Evolutionary conservation across 2,888 invertebrate species (phyloP).

Genomic region (Gasteruption jaculator): DNA sequence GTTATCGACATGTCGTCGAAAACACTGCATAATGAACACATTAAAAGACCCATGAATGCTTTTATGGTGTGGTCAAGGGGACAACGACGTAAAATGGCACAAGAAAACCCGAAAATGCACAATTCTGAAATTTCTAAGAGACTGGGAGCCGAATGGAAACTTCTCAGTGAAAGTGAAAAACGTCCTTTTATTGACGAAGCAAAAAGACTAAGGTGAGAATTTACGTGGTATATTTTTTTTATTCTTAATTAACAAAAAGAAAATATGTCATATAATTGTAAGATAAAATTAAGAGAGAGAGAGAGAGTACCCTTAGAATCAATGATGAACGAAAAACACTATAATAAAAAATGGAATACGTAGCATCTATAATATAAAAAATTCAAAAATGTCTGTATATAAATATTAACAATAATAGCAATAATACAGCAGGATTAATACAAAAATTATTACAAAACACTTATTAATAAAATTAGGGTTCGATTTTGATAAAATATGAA

Average conservation of each 20-base stretch:
- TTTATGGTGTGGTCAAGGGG: slow-evolving; percentile 94
- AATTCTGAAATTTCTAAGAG: slow-evolving; percentile 87
- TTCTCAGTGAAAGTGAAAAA: slow-evolving; percentile 80
- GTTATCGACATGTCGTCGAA: slow-evolving; percentile 45
- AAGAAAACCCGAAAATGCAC: slow-evolving; percentile 92
- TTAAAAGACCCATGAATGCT: slow-evolving; percentile 92
- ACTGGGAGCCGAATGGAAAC: slow-evolving; percentile 84
- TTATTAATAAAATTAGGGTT: not conserved
- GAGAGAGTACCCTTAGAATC: too few relatives aligned
- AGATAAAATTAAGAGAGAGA: not conserved
- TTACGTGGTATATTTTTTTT: slow-evolving; percentile 1
- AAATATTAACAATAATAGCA: slow-evolving; percentile 2
- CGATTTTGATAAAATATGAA: not conserved
- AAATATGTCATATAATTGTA: not conserved
- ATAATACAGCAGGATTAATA: not conserved
- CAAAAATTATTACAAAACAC: slow-evolving; percentile 1
- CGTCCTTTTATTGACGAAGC: slow-evolving; percentile 89
- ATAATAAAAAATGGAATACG: slow-evolving; percentile 14
- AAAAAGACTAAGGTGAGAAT: slow-evolving; percentile 74
- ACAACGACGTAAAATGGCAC: slow-evolving; percentile 86
- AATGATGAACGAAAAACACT: too few relatives aligned
- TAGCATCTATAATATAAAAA: too few relatives aligned
- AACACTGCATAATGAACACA: slow-evolving; percentile 65
- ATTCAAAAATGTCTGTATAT: not conserved
- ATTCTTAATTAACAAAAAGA: not conserved